Percentiles rank a stretch among this genome's conserved stretches.
These are phyloP conservation scores for Smutsia temminckii DNA, from an alignment of 2,797 vertebrate species.

Conservation along the genomic window DNA sequence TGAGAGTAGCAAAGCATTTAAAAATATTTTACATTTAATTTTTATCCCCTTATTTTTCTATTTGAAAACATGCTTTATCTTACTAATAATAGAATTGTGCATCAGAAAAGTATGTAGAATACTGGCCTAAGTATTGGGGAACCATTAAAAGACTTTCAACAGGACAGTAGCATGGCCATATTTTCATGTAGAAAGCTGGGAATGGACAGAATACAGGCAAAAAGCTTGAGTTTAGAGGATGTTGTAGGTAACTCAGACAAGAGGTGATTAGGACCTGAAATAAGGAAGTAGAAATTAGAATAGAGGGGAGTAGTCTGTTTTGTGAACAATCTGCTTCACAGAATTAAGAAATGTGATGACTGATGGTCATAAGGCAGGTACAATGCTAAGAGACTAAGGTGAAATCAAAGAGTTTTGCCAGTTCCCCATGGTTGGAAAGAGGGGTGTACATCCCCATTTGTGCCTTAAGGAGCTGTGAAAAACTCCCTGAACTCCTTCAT, in stretches of 20 bases:
- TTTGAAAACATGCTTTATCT: background rate
- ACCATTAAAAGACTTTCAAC: background rate
- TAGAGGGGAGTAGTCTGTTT: background rate
- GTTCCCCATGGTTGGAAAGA: background rate
- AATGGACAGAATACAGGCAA: background rate
- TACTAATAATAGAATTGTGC: background rate
- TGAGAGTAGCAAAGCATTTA: background rate
- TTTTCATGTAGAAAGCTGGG: background rate
- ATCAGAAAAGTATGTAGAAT: background rate
- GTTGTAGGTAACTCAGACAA: background rate
- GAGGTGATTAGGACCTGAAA: background rate
- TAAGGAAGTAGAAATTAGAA: background rate
- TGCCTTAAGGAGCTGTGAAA: background rate
- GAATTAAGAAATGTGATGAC: background rate
- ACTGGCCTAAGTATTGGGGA: background rate
- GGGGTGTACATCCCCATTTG: background rate
- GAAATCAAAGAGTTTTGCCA: background rate
- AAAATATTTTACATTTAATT: background rate
- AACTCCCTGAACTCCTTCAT: background rate
- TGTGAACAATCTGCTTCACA: background rate
- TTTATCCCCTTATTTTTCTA: background rate
- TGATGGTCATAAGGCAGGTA: background rate
- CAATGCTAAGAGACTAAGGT: background rate
- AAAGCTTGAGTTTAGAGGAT: background rate
- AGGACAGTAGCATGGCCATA: background rate